Evolutionary conservation across 2,113 vertebrate species (phyloP).

Genomic region (Actenoides hombroni): DNA sequence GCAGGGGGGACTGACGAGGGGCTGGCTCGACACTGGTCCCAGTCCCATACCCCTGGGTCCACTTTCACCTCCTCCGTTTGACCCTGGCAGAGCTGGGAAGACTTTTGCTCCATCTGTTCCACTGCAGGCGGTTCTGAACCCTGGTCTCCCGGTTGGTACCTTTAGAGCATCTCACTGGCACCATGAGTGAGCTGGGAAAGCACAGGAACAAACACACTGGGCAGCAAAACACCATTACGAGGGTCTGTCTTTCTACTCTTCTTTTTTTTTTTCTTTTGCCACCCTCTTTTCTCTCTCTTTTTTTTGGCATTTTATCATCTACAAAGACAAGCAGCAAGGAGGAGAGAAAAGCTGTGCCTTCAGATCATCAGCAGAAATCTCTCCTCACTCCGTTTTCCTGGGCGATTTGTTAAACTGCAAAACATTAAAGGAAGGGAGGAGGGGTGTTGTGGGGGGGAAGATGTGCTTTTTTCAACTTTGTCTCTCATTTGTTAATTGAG

Average conservation of each 20-base stretch:
- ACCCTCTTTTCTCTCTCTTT: not conserved
- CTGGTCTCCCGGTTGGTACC: not conserved
- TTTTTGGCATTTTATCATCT: not conserved
- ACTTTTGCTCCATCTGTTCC: not conserved
- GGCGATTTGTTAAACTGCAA: not conserved
- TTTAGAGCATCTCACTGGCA: not conserved
- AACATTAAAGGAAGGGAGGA: not conserved
- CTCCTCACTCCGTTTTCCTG: not conserved
- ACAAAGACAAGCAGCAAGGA: not conserved
- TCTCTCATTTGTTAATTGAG: conserved; percentile 73
- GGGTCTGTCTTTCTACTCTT: not conserved
- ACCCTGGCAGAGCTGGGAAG: not conserved
- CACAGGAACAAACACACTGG: not conserved
- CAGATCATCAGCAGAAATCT: not conserved
- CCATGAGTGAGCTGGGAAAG: not conserved
- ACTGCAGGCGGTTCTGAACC: not conserved
- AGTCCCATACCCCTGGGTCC: rapidly evolving
- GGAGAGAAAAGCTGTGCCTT: not conserved
- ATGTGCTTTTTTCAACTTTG: not conserved
- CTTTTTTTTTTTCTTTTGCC: not conserved
- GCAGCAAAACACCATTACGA: not conserved
- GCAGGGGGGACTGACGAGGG: not conserved
- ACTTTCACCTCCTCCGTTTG: not conserved
- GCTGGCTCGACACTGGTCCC: not conserved
- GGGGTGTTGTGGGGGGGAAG: not conserved